phyloP scores from a whole-genome alignment of 2,888 invertebrate genomes.

The Sarcophaga rosellei region DNA sequence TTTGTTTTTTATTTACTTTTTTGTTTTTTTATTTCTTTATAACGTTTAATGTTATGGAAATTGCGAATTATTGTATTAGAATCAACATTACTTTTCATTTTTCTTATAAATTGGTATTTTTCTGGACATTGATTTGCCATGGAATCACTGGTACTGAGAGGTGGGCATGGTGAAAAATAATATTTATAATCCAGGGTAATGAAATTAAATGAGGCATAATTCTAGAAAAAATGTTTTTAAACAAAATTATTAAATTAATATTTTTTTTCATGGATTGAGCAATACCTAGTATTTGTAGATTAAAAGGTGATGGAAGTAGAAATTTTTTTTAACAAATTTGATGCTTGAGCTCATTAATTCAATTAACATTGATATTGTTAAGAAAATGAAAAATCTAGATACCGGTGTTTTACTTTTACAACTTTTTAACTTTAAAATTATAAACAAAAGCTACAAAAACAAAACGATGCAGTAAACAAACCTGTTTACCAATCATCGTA shows the following conservation, averaged over 20 bases:
- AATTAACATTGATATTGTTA: too few relatives aligned
- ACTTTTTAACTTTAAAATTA: too few relatives aligned
- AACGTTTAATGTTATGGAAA: conserved; percentile 54
- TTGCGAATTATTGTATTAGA: conserved; percentile 40
- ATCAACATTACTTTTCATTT: conserved; percentile 33
- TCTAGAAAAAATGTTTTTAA: conserved; percentile 17
- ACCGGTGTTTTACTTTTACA: too few relatives aligned
- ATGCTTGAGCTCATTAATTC: too few relatives aligned
- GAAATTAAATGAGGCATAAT: conserved; percentile 12
- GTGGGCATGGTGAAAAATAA: neutral
- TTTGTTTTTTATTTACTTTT: conserved; percentile 6
- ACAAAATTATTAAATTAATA: neutral
- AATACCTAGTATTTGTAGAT: too few relatives aligned
- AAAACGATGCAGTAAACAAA: too few relatives aligned
- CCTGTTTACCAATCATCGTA: too few relatives aligned
- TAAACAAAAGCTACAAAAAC: too few relatives aligned
- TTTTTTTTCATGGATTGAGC: neutral
- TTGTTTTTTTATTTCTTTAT: conserved; percentile 13
- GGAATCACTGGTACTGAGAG: neutral
- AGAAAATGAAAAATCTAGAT: too few relatives aligned
- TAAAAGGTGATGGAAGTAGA: too few relatives aligned
- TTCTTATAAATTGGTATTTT: conserved; percentile 1
- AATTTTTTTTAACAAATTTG: too few relatives aligned
- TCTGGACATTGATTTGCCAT: neutral
- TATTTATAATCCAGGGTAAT: neutral